Percentiles rank a stretch among this genome's conserved stretches.
These are phyloP conservation scores for Thymelicus lineola DNA, from an alignment of 2,888 invertebrate species.

Conservation along the genomic window DNA sequence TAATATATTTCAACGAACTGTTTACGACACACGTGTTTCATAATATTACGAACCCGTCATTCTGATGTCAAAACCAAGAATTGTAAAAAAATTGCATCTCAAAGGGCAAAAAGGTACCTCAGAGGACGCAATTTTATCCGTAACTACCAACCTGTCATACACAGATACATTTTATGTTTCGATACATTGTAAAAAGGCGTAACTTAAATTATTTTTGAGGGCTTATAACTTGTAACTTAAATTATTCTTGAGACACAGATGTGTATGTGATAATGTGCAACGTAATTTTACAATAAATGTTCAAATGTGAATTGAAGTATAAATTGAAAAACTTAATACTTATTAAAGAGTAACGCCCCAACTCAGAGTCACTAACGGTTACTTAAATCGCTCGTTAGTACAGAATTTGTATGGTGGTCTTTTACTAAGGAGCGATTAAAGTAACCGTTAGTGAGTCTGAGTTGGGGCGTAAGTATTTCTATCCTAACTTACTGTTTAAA, in stretches of 20 bases:
- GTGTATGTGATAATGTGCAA: neutral
- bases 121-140: conserved; percentile 53
- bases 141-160: conserved; percentile 45
- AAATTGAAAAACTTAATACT: too few species aligned
- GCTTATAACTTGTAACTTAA: neutral
- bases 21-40: neutral
- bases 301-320: too few species aligned
- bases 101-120: conserved; percentile 54
- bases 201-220: neutral
- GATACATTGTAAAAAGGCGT: conserved; percentile 9
- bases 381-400: too few species aligned
- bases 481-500: too few species aligned
- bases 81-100: conserved; percentile 57
- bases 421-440: too few species aligned
- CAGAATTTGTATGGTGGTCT: too few species aligned
- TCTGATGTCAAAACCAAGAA: conserved; percentile 53
- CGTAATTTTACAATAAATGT: too few species aligned
- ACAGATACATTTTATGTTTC: conserved; percentile 36
- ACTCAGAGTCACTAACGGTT: too few species aligned
- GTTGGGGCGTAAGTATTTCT: too few species aligned
- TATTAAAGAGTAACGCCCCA: too few species aligned
- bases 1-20: too few species aligned
- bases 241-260: neutral
- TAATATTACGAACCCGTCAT: conserved; percentile 31
- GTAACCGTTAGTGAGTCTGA: too few species aligned